These are phyloP conservation scores for Styela clava DNA, from an alignment of 23 tunicate species.

Conservation along the genomic window DNA sequence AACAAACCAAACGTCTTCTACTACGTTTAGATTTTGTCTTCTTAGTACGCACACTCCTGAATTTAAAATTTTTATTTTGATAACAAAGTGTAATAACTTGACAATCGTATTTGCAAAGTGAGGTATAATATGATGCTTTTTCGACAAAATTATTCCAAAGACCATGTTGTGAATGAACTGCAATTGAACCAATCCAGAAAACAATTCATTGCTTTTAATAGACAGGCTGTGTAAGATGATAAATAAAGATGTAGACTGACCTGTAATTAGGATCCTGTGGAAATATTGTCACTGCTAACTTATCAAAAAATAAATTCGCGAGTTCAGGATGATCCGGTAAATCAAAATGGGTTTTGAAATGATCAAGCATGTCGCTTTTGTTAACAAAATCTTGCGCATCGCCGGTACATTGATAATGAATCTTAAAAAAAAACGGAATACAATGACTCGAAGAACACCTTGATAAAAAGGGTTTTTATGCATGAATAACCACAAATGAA, in stretches of 20 bases:
- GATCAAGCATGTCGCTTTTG: conserved; percentile 34
- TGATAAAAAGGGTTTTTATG: background rate
- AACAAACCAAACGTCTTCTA: conserved; percentile 31
- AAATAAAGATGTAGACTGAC: too few relatives aligned
- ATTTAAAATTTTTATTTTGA: too few relatives aligned
- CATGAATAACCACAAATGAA: too few relatives aligned
- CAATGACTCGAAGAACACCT: background rate
- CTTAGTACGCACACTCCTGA: background rate
- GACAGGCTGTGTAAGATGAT: too few relatives aligned
- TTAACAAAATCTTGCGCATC: conserved; percentile 26
- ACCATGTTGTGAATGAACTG: too few relatives aligned
- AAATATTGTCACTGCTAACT: conserved; percentile 29
- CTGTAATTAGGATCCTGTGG: conserved; percentile 39
- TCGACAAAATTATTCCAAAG: too few relatives aligned
- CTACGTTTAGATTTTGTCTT: conserved; percentile 3
- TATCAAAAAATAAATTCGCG: conserved; percentile 28
- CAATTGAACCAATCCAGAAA: too few relatives aligned
- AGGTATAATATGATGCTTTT: too few relatives aligned
- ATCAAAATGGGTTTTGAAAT: conserved; percentile 34
- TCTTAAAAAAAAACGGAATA: conserved; percentile 10
- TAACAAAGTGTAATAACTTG: too few relatives aligned
- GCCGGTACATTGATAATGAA: conserved; percentile 27
- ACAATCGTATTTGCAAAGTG: too few relatives aligned
- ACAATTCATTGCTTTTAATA: too few relatives aligned
- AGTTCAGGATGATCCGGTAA: conserved; percentile 32